Evolutionary conservation across 2,113 vertebrate genomes (phyloP), one percentile per base, ranked within the genome.

Genomic region (Corythornis madagascariensis): DNA sequence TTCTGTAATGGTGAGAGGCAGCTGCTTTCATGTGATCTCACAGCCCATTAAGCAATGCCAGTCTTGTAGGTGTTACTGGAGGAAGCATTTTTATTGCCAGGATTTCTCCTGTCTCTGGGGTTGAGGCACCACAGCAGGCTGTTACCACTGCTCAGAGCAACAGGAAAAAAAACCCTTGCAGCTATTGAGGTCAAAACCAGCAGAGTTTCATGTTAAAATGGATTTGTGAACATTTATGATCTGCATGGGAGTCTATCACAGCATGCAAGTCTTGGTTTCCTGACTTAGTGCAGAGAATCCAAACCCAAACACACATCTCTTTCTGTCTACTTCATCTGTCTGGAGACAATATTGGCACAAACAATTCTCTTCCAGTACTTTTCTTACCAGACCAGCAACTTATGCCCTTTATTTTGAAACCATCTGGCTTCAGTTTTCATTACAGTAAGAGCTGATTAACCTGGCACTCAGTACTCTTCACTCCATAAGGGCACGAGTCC

Each of bases 81-180:
- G 91, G 92, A 89, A 83, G 45, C 2, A 6, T 29, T 94, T 90
- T 91, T 59, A 56, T 29, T 89, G 89, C 94, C 95, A 92, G 81
- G 31, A 24, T 85, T 90, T 71, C 64, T 93, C 2, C 5, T 67
- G 35, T 67, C 80, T 81, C 86, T n/a, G 60, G 83, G 50, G 35
- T n/a, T 65, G 63, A 79, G 48, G 63, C 42, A 86, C 28, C 85
- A n/a, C 15, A 71, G 65, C 60, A 71, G 60, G n/a, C 17, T 26
- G 38, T 50, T 72, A 76, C 35, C 59, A 7, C 53, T 28, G 45
- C 74, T 61, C 92, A 84, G 70, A 89, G 57, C 35, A 84, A 38
- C 83, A 86, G 35, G 33, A 72, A 53, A 83, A 78, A 4, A 81
- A 82, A 3, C 6, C 45, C 43, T 48, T 3, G 0, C 61, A 86